Evolutionary conservation across 2,888 invertebrate species (phyloP), one percentile per base, ranked within the genome.

Genomic region (Apodemia mormo): DNA sequence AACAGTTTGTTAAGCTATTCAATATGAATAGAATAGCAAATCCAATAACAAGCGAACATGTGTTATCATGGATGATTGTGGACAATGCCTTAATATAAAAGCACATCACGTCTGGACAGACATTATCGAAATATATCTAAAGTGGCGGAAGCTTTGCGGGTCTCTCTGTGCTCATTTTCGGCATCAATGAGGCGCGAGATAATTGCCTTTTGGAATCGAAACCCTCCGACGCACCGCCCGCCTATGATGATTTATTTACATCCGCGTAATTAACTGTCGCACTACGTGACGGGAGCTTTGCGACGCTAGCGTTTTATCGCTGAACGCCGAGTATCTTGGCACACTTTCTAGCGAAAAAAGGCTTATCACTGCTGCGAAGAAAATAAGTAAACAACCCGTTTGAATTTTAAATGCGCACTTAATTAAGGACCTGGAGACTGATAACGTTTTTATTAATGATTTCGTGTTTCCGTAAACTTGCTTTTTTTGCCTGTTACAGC

Each of bases 181-280:
- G 82, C 87, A 88, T 84, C 89, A 92, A 92, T 91, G 90, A 90
- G 90, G 90, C 90, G 89, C 84, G 88, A 90, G 87, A 91, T 92
- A 92, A 92, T 91, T 92, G 90, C 88, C 86, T 90, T 87, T 90
- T 86, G 84, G 85, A 89, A 90, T 89, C 89, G 90, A 90, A 73
- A 84, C 88, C 85, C 86, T 86, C 85, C 84, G 82, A 86, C 87
- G 83, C 87, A 85, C 85, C 87, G 85, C 85, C 88, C 86, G 88
- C 86, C 90, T 89, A 87, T 90, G 91, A 92, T 92, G 92, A 93
- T 93, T 92, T 92, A 93, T 92, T 92, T 92, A 92, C 88, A 92
- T 89, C 88, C 89, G 88, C 88, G 90, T 92, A 92, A 93, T 92
- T 92, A 92, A 92, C 90, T 92, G 92, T 93, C 92, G 86, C 89